Conservation (phyloP, 2,113 vertebrate species). For the Ctenomys sociabilis region DNA sequence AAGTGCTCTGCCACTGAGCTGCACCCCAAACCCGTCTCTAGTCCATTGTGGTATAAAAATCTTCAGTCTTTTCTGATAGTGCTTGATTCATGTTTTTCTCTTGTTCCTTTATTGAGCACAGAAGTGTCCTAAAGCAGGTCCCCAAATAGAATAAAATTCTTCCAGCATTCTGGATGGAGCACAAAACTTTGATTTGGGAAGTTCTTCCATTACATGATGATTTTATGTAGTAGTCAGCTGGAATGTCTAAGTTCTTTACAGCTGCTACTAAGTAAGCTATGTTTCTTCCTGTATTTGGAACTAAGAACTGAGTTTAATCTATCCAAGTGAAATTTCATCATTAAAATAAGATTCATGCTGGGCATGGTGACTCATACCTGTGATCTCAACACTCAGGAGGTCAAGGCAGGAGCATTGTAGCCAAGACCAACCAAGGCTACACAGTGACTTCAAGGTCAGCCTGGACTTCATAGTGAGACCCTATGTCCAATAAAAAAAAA, state of each 20-base stretch:
- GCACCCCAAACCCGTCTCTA: background rate
- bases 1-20: background rate
- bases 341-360: constrained; percentile 6
- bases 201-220: background rate
- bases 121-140: background rate
- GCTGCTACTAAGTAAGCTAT: background rate
- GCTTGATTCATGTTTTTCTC: constrained; percentile 10
- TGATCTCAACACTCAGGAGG: background rate
- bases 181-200: constrained; percentile 19
- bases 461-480: background rate
- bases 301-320: background rate
- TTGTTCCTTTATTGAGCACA: background rate
- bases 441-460: background rate
- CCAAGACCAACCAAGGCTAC: background rate
- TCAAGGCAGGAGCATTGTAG: background rate
- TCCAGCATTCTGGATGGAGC: background rate
- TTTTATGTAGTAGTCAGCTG: background rate
- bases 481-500: background rate
- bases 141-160: background rate
- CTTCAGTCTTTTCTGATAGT: background rate
- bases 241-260: background rate
- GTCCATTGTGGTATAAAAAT: background rate
- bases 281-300: constrained; percentile 12
- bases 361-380: no score
- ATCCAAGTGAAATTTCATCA: background rate